Evolutionary conservation across 2,888 invertebrate genomes (phyloP), one percentile per base, ranked within the genome.

Genomic region (Acanthopleura granulata): DNA sequence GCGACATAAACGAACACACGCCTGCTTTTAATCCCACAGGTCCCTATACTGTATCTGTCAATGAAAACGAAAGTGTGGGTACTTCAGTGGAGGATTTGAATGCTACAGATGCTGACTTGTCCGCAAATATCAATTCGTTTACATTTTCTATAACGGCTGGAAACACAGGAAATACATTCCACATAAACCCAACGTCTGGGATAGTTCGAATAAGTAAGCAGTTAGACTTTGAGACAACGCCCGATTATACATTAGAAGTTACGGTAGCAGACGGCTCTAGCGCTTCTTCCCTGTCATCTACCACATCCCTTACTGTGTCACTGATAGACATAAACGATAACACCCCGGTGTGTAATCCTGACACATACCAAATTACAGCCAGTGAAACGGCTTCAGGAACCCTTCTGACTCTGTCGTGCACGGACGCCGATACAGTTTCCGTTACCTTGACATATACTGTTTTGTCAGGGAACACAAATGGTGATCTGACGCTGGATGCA

Each of bases 1-100:
- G 96, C 79, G 97, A 97, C 90, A 93, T 97, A 80, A 97, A 97
- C 90, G 97, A 97, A 92, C 97, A 97, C 90, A 94, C 95, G 1
- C 97, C 97, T 1, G 92, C 96, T 77, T 97, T 97, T 90, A 96
- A 97, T 89, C 95, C 96, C 3, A 27, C 66, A 22, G 66, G 66
- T 6, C n/a, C 51, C 6, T 75, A 72, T 29, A 72, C 76, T 16
- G 51, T 22, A 15, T 61, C n/a, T 18, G n/a, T 76, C n/a, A n/a
- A 16, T 16, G 76, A 76, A 70, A 66, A 61, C 25, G 76, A 49
- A 27, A 51, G 30, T 11, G 18, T 75, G 15, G 66, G 62, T 6
- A 61, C 74, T 11, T 27, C 62, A 1, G 70, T 74, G 0, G 25
- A 18, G 6, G 51, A 72, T 27, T 15, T 74, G n/a, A 49, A 18